Conservation (phyloP, 2,888 invertebrate species). For the Dolichomitus sp. region DNA sequence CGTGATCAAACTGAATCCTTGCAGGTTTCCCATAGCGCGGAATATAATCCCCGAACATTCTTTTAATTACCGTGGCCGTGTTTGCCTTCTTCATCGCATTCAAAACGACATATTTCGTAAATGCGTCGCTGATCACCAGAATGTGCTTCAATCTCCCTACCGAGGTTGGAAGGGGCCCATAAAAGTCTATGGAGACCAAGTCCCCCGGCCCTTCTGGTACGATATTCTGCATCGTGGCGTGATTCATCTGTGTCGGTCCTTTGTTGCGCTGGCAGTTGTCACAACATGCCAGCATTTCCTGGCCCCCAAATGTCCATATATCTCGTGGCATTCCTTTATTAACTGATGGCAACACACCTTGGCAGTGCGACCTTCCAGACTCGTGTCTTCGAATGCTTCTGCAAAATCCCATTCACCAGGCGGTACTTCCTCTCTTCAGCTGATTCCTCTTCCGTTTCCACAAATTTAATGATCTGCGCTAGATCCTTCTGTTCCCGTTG, state of each 20-base stretch:
- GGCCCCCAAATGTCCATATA: too few relatives aligned
- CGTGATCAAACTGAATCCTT: slow-evolving; percentile 27
- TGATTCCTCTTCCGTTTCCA: too few relatives aligned
- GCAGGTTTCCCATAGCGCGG: slow-evolving; percentile 13
- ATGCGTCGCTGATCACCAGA: slow-evolving; percentile 16
- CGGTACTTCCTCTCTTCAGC: neutral
- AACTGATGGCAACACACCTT: too few relatives aligned
- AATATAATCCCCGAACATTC: neutral
- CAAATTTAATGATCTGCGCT: neutral
- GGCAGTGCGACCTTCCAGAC: too few relatives aligned
- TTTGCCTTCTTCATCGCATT: neutral
- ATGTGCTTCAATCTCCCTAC: neutral
- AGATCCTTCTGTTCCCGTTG: too few relatives aligned
- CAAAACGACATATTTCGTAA: neutral
- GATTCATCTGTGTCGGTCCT: neutral
- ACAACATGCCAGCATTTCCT: neutral
- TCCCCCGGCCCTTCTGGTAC: neutral
- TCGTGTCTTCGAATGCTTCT: neutral
- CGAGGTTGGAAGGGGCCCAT: slow-evolving; percentile 1
- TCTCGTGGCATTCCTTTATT: too few relatives aligned
- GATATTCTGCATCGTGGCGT: neutral
- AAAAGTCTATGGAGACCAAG: slow-evolving; percentile 17
- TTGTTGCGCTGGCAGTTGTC: neutral
- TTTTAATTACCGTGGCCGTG: neutral
- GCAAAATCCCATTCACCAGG: neutral